These are phyloP conservation scores for Oegoconia quadripuncta DNA, from an alignment of 2,888 invertebrate genomes.

Conservation along the genomic window DNA sequence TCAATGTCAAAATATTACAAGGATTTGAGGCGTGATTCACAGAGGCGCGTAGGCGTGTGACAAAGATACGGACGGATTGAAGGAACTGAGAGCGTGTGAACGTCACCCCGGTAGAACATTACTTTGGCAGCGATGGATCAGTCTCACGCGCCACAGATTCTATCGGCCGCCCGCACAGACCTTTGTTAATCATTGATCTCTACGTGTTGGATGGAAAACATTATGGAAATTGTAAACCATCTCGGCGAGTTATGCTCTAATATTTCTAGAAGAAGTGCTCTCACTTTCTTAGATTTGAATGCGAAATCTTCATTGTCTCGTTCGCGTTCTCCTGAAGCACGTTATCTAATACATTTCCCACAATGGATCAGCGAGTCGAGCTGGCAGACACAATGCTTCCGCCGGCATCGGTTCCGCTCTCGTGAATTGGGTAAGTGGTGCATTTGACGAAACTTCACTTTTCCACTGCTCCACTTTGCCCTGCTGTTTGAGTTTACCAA, in stretches of 20 bases:
- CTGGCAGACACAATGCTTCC: constrained; percentile 62
- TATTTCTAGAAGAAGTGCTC: constrained; percentile 36
- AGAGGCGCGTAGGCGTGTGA: constrained; percentile 53
- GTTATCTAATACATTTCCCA: constrained; percentile 67
- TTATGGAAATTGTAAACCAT: constrained; percentile 21
- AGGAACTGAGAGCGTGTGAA: constrained; percentile 57
- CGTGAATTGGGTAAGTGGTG: constrained; percentile 74
- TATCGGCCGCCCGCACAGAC: constrained; percentile 47
- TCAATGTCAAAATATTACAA: constrained; percentile 26
- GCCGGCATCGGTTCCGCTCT: constrained; percentile 71
- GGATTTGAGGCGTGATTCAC: constrained; percentile 40
- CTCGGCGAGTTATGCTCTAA: constrained; percentile 20
- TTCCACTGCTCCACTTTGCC: constrained; percentile 59
- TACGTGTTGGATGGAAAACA: constrained; percentile 44
- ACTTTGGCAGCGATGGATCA: constrained; percentile 46
- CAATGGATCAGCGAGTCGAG: constrained; percentile 52
- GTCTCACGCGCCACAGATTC: constrained; percentile 61
- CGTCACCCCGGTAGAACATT: constrained; percentile 23
- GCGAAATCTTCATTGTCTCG: constrained; percentile 59
- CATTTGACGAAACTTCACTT: constrained; percentile 75
- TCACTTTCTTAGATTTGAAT: constrained; percentile 56
- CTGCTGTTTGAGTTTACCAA: constrained; percentile 45
- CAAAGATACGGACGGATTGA: constrained; percentile 39
- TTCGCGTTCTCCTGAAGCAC: constrained; percentile 57
- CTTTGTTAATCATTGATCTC: constrained; percentile 52